Percentiles rank a stretch among this genome's conserved stretches.
These are phyloP conservation scores for Pristiophorus japonicus DNA, from an alignment of 2,113 vertebrate species.

Conservation along the genomic window DNA sequence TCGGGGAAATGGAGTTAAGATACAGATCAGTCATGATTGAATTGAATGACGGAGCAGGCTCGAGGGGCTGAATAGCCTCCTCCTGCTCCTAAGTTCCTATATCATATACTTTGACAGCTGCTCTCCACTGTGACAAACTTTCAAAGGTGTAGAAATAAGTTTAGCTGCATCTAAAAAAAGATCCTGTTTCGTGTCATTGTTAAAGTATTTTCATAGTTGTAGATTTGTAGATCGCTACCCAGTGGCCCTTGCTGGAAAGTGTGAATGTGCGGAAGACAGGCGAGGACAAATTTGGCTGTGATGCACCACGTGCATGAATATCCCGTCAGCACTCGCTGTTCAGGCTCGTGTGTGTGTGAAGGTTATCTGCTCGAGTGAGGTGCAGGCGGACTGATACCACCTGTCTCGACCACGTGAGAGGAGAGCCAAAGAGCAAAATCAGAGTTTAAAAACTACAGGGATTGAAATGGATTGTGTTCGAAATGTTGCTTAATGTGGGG, in stretches of 20 bases:
- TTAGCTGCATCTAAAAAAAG: not conserved
- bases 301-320: not conserved
- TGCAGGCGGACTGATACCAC: not conserved
- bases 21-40: not conserved
- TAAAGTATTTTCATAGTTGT: not conserved
- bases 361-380: not conserved
- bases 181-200: not conserved
- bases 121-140: not conserved
- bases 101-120: not conserved
- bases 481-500: not conserved
- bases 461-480: not conserved
- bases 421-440: not conserved
- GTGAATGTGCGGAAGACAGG: too few relatives aligned
- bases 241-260: not conserved
- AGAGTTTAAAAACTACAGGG: not conserved
- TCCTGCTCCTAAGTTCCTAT: not conserved
- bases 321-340: not conserved
- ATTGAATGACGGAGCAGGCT: not conserved
- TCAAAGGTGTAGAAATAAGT: not conserved
- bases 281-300: not conserved
- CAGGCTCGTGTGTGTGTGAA: not conserved
- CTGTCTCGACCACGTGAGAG: not conserved
- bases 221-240: not conserved
- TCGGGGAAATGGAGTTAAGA: not conserved
- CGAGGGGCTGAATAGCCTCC: not conserved